These are phyloP conservation scores for Vesta saturnalis DNA, from an alignment of 2,888 invertebrate genomes.

Conservation along the genomic window DNA sequence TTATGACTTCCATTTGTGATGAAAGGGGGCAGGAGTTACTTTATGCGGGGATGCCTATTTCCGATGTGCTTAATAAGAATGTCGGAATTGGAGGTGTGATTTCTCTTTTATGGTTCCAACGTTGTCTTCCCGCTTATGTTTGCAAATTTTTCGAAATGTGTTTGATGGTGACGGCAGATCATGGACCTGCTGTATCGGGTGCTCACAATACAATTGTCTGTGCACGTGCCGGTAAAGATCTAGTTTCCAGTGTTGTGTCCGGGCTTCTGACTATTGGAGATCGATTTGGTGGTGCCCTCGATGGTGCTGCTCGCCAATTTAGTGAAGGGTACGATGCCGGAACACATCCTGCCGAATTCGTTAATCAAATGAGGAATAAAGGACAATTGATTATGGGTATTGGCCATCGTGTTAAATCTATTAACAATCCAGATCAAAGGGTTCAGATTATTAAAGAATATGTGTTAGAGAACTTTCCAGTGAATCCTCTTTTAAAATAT, in stretches of 20 bases:
- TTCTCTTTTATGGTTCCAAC: slow-evolving; percentile 97
- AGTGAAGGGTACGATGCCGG: slow-evolving; percentile 96
- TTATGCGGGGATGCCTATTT: slow-evolving; percentile 91
- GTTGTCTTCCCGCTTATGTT: slow-evolving; percentile 92
- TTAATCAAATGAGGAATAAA: slow-evolving; percentile 95
- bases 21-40: slow-evolving; percentile 97
- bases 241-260: slow-evolving; percentile 92
- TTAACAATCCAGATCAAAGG: slow-evolving; percentile 98
- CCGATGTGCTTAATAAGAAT: slow-evolving; percentile 90
- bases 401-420: slow-evolving; percentile 89
- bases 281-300: slow-evolving; percentile 97
- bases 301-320: slow-evolving; percentile 98
- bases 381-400: slow-evolving; percentile 99
- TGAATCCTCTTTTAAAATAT: slow-evolving; percentile 93
- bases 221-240: slow-evolving; percentile 97
- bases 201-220: slow-evolving; percentile 98
- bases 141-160: slow-evolving; percentile 99
- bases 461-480: slow-evolving; percentile 92
- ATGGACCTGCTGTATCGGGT: slow-evolving; percentile 98
- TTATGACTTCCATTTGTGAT: slow-evolving; percentile 99
- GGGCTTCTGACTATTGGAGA: slow-evolving; percentile 98
- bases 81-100: slow-evolving; percentile 98
- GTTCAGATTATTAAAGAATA: slow-evolving; percentile 97
- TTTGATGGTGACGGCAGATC: slow-evolving; percentile 98
- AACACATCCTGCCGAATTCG: slow-evolving; percentile 97